phyloP scores from a whole-genome alignment of 2,888 invertebrate species.

The Tetragnatha montana region DNA sequence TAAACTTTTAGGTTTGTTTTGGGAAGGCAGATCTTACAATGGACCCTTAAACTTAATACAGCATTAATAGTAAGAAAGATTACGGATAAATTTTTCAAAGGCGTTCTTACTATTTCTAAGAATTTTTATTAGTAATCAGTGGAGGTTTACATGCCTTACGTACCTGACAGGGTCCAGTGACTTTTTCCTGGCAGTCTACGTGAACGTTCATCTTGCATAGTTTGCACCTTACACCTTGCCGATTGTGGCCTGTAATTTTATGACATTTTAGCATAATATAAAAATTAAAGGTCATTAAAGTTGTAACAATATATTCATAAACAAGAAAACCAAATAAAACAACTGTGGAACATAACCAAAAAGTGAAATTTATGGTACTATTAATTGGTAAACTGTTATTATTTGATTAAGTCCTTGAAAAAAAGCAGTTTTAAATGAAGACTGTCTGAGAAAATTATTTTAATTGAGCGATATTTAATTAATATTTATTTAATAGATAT shows the following conservation, averaged over 20 bases:
- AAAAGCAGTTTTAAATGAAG: too few relatives aligned
- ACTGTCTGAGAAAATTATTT: too few relatives aligned
- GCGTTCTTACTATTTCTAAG: neutral
- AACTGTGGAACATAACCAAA: too few relatives aligned
- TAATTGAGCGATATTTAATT: too few relatives aligned
- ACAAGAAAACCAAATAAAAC: neutral
- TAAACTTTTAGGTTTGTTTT: too few relatives aligned
- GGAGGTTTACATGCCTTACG: neutral
- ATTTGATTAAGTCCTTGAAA: too few relatives aligned
- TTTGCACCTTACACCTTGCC: conserved; percentile 91
- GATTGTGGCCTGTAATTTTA: conserved; percentile 84
- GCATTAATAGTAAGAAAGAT: too few relatives aligned
- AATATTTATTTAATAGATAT: too few relatives aligned
- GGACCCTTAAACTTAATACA: too few relatives aligned
- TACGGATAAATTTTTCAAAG: neutral
- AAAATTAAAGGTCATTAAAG: neutral
- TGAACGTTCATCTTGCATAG: conserved; percentile 94
- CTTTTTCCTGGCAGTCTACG: conserved; percentile 86
- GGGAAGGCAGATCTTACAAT: too few relatives aligned
- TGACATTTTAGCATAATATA: conserved; percentile 32
- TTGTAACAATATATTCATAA: neutral
- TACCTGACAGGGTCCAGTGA: conserved; percentile 83
- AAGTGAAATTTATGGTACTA: too few relatives aligned
- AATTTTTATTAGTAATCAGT: neutral
- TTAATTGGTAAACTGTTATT: too few relatives aligned